A percentile compares a stretch with the other conserved stretches of the same genome.
These are phyloP conservation scores for Speoplatyrhinus poulsoni DNA, from an alignment of 2,113 vertebrate species.

Conservation along the genomic window DNA sequence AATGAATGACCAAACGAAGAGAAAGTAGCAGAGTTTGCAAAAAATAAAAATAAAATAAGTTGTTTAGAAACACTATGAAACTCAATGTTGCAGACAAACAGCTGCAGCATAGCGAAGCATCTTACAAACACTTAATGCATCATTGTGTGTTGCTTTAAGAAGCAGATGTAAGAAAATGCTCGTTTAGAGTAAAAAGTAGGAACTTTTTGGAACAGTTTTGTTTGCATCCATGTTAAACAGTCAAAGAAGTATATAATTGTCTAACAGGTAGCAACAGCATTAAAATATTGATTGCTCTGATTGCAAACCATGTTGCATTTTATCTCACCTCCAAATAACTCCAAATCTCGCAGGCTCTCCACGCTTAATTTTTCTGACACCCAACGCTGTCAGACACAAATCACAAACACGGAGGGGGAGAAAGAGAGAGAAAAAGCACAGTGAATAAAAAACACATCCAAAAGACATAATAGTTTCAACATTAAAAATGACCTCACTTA, in stretches of 20 bases:
- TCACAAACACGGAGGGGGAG: slow-evolving; percentile 40
- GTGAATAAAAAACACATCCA: slow-evolving; percentile 29
- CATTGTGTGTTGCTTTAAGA: slow-evolving; percentile 11
- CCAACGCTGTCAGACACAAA: slow-evolving; percentile 85
- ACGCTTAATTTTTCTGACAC: slow-evolving; percentile 98
- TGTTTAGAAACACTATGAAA: too few relatives aligned
- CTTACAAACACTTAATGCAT: too few relatives aligned
- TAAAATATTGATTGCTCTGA: slow-evolving; percentile 9
- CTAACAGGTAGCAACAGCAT: slow-evolving; percentile 23
- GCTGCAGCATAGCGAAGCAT: not conserved
- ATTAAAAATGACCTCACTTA: not conserved
- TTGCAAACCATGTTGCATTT: slow-evolving; percentile 7
- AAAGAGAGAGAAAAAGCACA: slow-evolving; percentile 46
- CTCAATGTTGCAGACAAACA: not conserved
- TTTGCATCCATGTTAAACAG: not conserved
- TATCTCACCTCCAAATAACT: slow-evolving; percentile 96
- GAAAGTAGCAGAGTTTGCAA: slow-evolving; percentile 22
- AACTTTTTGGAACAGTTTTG: not conserved
- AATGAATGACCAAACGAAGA: slow-evolving; percentile 22
- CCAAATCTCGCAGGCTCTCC: slow-evolving; percentile 96
- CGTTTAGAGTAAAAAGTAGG: slow-evolving; percentile 18
- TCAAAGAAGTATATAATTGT: not conserved
- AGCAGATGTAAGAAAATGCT: slow-evolving; percentile 19
- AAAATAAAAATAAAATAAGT: not conserved
- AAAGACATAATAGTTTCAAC: slow-evolving; percentile 1